These are phyloP conservation scores for Grus americana DNA, from an alignment of 2,113 vertebrate species.

Conservation along the genomic window DNA sequence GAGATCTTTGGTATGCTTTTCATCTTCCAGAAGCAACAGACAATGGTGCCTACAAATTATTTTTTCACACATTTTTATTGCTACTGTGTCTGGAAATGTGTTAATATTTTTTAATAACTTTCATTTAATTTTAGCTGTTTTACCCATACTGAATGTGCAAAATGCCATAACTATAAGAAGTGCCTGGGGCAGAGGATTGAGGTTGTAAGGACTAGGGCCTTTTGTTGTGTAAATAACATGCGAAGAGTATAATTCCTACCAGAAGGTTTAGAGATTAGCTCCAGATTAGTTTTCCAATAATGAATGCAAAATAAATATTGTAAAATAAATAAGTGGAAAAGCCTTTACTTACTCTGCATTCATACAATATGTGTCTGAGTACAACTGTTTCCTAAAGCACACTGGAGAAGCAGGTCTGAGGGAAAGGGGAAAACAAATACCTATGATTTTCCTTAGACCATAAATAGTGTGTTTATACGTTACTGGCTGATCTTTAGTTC, in stretches of 20 bases:
- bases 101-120: slow-evolving; percentile 30
- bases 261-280: not conserved
- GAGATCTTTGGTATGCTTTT: not conserved
- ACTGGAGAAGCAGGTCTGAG: not conserved
- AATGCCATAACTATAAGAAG: not conserved
- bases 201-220: not conserved
- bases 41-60: not conserved
- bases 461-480: not conserved
- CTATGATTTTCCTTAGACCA: not conserved
- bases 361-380: not conserved
- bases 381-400: not conserved
- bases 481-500: not conserved
- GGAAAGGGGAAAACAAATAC: not conserved
- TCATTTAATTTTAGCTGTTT: slow-evolving; percentile 15
- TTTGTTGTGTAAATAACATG: not conserved
- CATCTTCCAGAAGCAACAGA: not conserved
- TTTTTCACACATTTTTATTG: not conserved
- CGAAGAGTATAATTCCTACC: not conserved
- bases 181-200: not conserved
- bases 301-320: not conserved
- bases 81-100: slow-evolving; percentile 1
- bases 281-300: not conserved
- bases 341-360: not conserved
- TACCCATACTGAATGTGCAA: not conserved
- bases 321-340: not conserved